phyloP scores from a whole-genome alignment of 1,140 invertebrate species.

The Pentalonia nigronervosa region DNA sequence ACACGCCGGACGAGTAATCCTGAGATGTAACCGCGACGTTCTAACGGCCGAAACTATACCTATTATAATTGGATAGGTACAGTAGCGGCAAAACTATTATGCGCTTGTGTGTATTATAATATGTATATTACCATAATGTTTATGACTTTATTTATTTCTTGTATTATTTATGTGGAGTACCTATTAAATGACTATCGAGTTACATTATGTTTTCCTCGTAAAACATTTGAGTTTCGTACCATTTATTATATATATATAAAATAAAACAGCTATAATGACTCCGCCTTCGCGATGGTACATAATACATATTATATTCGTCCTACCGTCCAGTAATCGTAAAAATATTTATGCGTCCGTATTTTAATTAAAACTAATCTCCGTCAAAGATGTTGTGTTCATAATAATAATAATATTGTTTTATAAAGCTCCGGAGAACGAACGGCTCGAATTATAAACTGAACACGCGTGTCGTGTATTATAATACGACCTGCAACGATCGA shows the following conservation, averaged over 20 bases:
- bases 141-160: constrained; percentile 27
- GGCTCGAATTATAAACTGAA: neutral
- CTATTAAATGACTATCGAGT: neutral
- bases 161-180: constrained; percentile 7
- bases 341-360: neutral
- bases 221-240: neutral
- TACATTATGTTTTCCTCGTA: neutral
- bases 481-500: neutral
- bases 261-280: neutral
- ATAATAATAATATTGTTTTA: neutral
- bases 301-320: neutral
- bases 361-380: constrained; percentile 7
- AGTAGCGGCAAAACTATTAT: neutral
- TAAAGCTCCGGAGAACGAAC: neutral
- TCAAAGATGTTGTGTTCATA: neutral
- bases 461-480: too few species aligned
- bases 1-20: neutral
- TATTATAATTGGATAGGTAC: neutral
- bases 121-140: neutral
- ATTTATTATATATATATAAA: neutral
- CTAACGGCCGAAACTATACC: neutral
- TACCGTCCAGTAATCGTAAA: constrained; percentile 14
- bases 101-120: neutral
- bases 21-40: neutral
- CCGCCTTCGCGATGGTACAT: neutral